Conservation (phyloP, 2,113 vertebrate genomes). For the Cynoglossus semilaevis region DNA sequence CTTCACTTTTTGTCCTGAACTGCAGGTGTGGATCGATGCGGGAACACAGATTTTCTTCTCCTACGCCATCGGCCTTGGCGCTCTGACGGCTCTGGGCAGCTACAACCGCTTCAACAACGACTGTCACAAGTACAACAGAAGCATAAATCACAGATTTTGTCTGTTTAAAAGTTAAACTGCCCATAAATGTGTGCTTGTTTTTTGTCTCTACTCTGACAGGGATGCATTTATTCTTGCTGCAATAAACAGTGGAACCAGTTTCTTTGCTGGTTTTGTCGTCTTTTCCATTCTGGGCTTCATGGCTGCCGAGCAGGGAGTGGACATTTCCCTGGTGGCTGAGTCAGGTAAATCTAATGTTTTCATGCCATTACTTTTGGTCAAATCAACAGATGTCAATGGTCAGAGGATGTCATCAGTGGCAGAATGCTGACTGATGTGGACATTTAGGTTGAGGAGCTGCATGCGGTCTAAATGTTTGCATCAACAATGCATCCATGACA, state of each 20-base stretch:
- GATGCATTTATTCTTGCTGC: conserved; percentile 78
- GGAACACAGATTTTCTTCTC: conserved; percentile 83
- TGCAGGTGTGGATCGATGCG: conserved; percentile 82
- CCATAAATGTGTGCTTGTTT: no score
- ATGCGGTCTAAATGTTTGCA: no score
- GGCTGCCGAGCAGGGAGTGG: conserved; percentile 78
- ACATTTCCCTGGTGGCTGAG: conserved; percentile 79
- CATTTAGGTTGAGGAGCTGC: no score
- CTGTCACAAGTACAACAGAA: conserved; percentile 77
- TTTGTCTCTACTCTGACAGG: conserved; percentile 48
- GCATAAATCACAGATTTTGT: conserved; percentile 8
- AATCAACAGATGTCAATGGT: no score
- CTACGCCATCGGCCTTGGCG: conserved; percentile 82
- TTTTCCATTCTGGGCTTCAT: conserved; percentile 83
- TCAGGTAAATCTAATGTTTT: conserved; percentile 64
- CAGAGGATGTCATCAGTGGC: no score
- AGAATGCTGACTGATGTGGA: no score
- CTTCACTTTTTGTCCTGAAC: conserved; percentile 6
- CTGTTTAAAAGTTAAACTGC: no score
- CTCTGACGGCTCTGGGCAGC: conserved; percentile 80
- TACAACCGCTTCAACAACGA: conserved; percentile 84
- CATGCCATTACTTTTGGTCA: no score
- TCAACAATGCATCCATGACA: no score
- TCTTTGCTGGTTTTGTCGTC: conserved; percentile 81
- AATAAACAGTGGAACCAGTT: conserved; percentile 81